Evolutionary conservation across 2,888 invertebrate genomes (phyloP).

Genomic region (Agrilus cyanescens): DNA sequence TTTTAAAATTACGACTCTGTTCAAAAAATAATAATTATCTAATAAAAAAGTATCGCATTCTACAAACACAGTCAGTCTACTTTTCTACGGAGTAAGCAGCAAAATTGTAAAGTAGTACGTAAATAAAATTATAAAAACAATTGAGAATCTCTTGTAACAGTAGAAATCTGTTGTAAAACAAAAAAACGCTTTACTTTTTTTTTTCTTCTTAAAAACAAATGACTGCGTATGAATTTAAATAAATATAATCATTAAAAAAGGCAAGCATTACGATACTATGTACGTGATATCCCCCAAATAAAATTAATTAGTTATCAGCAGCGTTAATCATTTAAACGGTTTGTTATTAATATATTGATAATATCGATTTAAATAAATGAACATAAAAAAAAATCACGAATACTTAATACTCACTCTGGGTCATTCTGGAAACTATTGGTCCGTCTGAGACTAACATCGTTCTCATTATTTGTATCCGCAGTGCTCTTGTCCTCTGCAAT

Average conservation of each 20-base stretch:
- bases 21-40: constrained; percentile 1
- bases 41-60: constrained; percentile 1
- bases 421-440: constrained; percentile 83
- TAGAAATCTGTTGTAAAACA: constrained; percentile 1
- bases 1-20: too few species aligned
- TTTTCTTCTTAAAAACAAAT: constrained; percentile 8
- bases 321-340: neutral
- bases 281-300: too few species aligned
- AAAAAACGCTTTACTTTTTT: constrained; percentile 6
- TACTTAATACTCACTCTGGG: constrained; percentile 59
- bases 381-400: constrained; percentile 6
- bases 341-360: neutral
- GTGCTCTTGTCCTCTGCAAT: constrained; percentile 43
- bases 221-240: constrained; percentile 1
- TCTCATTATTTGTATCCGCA: constrained; percentile 33
- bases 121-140: too few species aligned
- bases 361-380: neutral
- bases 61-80: too few species aligned
- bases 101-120: too few species aligned
- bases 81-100: too few species aligned
- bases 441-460: constrained; percentile 62
- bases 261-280: too few species aligned
- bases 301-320: too few species aligned
- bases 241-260: neutral
- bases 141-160: too few species aligned